A percentile compares a stretch with the other conserved stretches of the same genome.
Conservation (phyloP, 2,888 invertebrate genomes). For the Tinea trinotella region DNA sequence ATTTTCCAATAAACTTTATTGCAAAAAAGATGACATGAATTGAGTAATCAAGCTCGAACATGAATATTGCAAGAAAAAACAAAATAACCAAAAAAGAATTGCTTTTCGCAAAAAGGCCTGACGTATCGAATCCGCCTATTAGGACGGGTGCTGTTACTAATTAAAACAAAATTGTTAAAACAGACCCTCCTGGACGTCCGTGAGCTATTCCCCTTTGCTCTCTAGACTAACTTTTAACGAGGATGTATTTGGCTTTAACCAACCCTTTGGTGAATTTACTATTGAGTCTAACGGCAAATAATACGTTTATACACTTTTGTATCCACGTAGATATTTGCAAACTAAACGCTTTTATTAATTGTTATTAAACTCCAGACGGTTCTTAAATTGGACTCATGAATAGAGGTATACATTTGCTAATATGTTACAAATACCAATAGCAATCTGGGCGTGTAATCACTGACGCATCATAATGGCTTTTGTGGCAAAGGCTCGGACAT, state of each 20-base stretch:
- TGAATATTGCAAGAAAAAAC: background rate
- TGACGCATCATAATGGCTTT: background rate
- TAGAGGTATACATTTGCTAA: too few relatives aligned
- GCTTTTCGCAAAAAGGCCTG: conserved; percentile 30
- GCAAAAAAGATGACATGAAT: too few relatives aligned
- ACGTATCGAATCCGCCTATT: conserved; percentile 55
- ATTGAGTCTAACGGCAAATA: conserved; percentile 68
- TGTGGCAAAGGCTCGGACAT: background rate
- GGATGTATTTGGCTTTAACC: conserved; percentile 69
- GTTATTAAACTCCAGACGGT: too few relatives aligned
- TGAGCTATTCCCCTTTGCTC: conserved; percentile 44
- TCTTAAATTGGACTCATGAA: too few relatives aligned
- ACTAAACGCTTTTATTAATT: too few relatives aligned
- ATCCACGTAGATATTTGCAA: too few relatives aligned
- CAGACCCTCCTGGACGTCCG: conserved; percentile 42
- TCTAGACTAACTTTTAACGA: conserved; percentile 69
- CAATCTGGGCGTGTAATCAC: background rate
- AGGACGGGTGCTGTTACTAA: conserved; percentile 56
- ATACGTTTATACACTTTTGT: conserved; percentile 51
- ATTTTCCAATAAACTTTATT: too few relatives aligned
- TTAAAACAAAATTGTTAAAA: conserved; percentile 71
- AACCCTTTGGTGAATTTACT: conserved; percentile 69
- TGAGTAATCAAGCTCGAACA: background rate
- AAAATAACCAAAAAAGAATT: background rate
- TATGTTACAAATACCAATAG: too few relatives aligned